phyloP scores from a whole-genome alignment of 2,797 vertebrate genomes.

The Labeo calbasu region DNA sequence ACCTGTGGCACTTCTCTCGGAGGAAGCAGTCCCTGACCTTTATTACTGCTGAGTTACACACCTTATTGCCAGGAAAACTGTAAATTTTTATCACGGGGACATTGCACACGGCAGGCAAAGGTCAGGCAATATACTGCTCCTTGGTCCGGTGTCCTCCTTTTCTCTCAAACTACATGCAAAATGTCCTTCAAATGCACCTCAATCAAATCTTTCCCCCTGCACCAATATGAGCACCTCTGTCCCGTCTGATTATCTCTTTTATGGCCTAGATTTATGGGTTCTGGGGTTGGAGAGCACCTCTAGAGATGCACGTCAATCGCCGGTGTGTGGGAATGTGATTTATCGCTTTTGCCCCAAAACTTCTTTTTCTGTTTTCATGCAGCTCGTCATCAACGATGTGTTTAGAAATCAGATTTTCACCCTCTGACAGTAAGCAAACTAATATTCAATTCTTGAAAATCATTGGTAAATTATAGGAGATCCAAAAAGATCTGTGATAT shows the following conservation, averaged over 20 bases:
- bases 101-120: constrained; percentile 39
- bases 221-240: constrained; percentile 16
- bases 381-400: neutral
- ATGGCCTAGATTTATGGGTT: constrained; percentile 42
- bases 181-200: constrained; percentile 47
- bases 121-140: constrained; percentile 46
- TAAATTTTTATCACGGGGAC: constrained; percentile 45
- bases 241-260: constrained; percentile 29
- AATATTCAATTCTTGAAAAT: neutral
- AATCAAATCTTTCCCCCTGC: constrained; percentile 18
- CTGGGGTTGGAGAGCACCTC: constrained; percentile 21
- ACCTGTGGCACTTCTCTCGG: constrained; percentile 42
- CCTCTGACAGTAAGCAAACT: neutral
- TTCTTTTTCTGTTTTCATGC: neutral
- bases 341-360: constrained; percentile 23
- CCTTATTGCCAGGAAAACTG: constrained; percentile 54
- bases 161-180: constrained; percentile 43
- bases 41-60: constrained; percentile 55
- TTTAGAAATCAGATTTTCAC: neutral
- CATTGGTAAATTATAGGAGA: neutral
- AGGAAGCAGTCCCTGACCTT: constrained; percentile 49
- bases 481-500: neutral
- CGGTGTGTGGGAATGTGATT: constrained; percentile 7
- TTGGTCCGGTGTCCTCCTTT: constrained; percentile 24
- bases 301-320: neutral